Evolutionary conservation across 2,888 invertebrate genomes (phyloP).

Genomic region (Drosophila borborema): DNA sequence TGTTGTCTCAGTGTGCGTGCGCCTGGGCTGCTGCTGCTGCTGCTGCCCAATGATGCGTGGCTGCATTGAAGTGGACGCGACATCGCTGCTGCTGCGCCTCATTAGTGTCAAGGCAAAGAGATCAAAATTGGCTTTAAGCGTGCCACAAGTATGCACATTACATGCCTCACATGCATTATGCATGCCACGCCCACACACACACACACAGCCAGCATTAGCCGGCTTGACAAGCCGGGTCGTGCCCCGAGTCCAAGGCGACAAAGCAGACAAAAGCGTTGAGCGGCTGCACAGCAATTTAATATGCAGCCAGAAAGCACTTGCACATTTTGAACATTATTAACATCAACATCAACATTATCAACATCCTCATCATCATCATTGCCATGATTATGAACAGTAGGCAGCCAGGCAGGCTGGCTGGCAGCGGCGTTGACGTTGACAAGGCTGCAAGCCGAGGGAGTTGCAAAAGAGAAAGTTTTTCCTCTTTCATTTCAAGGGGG

Average conservation of each 20-base stretch:
- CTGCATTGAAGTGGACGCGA: conserved; percentile 54
- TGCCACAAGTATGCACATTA: conserved; percentile 58
- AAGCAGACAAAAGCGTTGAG: conserved; percentile 50
- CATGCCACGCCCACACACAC: conserved; percentile 56
- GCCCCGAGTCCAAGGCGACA: conserved; percentile 57
- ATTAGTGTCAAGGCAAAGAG: conserved; percentile 76
- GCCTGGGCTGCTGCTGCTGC: conserved; percentile 1
- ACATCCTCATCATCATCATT: conserved; percentile 10
- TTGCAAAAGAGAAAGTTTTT: conserved; percentile 71
- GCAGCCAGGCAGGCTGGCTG: conserved; percentile 21
- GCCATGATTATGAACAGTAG: conserved; percentile 23
- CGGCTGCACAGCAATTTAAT: conserved; percentile 48
- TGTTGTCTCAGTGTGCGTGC: conserved; percentile 16
- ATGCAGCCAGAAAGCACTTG: conserved; percentile 34
- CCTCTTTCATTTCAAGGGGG: conserved; percentile 12
- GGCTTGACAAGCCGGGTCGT: conserved; percentile 60
- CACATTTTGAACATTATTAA: conserved; percentile 24
- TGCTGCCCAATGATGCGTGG: conserved; percentile 31
- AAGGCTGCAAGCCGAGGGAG: conserved; percentile 56
- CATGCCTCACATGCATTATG: conserved; percentile 45
- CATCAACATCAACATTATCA: conserved; percentile 13
- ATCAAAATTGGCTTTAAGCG: conserved; percentile 74
- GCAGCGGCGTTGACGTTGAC: conserved; percentile 43
- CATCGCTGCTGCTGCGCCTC: conserved; percentile 48
- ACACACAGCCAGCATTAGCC: conserved; percentile 40